These are phyloP conservation scores for Leptonema lineaticorne DNA, from an alignment of 1,140 invertebrate genomes.

Conservation along the genomic window DNA sequence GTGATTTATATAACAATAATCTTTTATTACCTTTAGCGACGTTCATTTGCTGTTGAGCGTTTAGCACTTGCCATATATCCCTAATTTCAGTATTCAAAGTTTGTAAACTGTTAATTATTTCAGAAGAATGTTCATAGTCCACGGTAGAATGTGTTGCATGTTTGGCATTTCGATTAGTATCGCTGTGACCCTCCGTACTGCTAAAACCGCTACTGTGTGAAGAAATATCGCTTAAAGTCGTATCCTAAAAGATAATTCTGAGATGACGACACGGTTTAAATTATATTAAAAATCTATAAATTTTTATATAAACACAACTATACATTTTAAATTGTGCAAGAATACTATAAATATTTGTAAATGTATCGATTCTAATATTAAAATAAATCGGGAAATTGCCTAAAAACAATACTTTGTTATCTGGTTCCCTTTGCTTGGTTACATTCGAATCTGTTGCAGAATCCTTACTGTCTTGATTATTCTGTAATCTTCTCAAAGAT, in stretches of 20 bases:
- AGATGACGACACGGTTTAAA: no score
- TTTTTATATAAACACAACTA: not conserved
- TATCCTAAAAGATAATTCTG: constrained; percentile 50
- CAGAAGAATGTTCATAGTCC: constrained; percentile 59
- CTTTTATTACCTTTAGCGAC: constrained; percentile 52
- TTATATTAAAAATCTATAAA: no score
- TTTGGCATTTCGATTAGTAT: constrained; percentile 47
- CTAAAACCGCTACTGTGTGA: constrained; percentile 71
- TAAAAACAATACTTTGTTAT: constrained; percentile 42
- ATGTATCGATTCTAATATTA: no score
- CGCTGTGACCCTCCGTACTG: constrained; percentile 65
- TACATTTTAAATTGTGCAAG: not conserved
- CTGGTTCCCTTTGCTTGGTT: constrained; percentile 46
- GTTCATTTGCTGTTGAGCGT: constrained; percentile 61
- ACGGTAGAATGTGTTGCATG: constrained; percentile 40
- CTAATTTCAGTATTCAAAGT: constrained; percentile 71
- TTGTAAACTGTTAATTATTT: constrained; percentile 69
- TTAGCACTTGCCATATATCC: constrained; percentile 69
- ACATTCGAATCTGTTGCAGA: constrained; percentile 47
- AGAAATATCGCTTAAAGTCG: constrained; percentile 65
- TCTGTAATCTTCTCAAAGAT: constrained; percentile 63
- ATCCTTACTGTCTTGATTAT: constrained; percentile 50
- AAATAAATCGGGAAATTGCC: no score
- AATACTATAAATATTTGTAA: not conserved
- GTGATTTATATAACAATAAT: no score